Evolutionary conservation across 2,797 vertebrate species (phyloP), one percentile per base, ranked within the genome.

Genomic region (Darevskia mixta): DNA sequence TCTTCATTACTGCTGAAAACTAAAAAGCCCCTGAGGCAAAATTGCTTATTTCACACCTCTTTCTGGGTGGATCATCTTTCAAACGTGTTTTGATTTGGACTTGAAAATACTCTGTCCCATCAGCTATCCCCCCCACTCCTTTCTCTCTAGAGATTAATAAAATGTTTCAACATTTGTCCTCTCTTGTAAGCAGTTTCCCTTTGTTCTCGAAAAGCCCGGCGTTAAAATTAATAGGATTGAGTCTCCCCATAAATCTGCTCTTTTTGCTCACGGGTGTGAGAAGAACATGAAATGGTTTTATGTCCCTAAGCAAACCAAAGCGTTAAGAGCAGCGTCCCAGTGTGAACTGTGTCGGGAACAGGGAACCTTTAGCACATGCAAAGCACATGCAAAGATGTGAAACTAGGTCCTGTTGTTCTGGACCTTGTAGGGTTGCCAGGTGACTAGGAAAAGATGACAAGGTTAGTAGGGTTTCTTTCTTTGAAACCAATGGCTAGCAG

Each of bases 91-190:
- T 84, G 86, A 95, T 88, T 95, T 89, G 95, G 17, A 18, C 85
- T 93, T 91, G 88, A 88, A 94, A 93, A 79, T 5, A 18, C 64
- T 20, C 64, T 76, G 0, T 38, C 93, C 90, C 92, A 92, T 93
- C 94, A 92, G 83, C 67, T 69, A 1, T 35, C 23, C 8, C 58
- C 92, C 91, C 90, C 8, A n/a, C 92, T 88, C 91, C 82, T 55
- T 55, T 92, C 85, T 69, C 93, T 84, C 75, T 78, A 43, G 86
- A 93, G 93, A 94, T 92, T 91, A 95, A 96, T 94, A 94, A 94
- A 95, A 94, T 92, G 91, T 88, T 8, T 85, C 90, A 88, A 87
- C 49, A 66, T 89, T 95, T 94, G 88, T 88, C 93, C 85, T 91
- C 89, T 95, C 94, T 91, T 85, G 5, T 86, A 92, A 93, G 93